Percentiles rank a stretch among this genome's conserved stretches.
These are phyloP conservation scores for Heliconius congener DNA, from an alignment of 1,140 invertebrate species.

Conservation along the genomic window DNA sequence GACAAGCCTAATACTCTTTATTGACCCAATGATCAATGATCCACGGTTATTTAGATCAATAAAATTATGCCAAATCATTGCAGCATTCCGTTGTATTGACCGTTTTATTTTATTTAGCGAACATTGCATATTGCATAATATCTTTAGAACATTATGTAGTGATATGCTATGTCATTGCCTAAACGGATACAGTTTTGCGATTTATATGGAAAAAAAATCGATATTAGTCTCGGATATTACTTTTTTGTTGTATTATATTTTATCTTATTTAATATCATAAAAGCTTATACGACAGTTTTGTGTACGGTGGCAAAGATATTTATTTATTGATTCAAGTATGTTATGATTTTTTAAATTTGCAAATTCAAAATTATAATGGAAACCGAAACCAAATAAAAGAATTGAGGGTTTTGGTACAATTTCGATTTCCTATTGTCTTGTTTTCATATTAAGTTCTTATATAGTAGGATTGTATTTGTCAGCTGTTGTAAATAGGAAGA, in stretches of 20 bases:
- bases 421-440: too few species aligned
- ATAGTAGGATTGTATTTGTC: too few species aligned
- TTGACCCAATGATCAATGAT: conserved; percentile 78
- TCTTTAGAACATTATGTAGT: conserved; percentile 33
- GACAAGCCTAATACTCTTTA: conserved; percentile 72
- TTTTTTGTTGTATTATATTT: background rate
- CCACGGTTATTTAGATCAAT: conserved; percentile 74
- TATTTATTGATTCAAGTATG: too few species aligned
- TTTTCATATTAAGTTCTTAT: too few species aligned
- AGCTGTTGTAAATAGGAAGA: too few species aligned
- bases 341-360: too few species aligned
- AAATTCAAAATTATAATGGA: too few species aligned
- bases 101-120: conserved; percentile 66
- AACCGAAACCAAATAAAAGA: too few species aligned
- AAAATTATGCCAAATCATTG: conserved; percentile 79
- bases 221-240: background rate
- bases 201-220: background rate
- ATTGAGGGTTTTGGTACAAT: too few species aligned
- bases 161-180: conserved; percentile 50
- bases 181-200: conserved; percentile 40
- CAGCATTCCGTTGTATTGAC: conserved; percentile 61
- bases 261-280: background rate
- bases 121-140: conserved; percentile 39
- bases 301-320: background rate
- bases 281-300: background rate